phyloP scores from a whole-genome alignment of 2,113 vertebrate species.

The Sinocyclocheilus grahami region DNA sequence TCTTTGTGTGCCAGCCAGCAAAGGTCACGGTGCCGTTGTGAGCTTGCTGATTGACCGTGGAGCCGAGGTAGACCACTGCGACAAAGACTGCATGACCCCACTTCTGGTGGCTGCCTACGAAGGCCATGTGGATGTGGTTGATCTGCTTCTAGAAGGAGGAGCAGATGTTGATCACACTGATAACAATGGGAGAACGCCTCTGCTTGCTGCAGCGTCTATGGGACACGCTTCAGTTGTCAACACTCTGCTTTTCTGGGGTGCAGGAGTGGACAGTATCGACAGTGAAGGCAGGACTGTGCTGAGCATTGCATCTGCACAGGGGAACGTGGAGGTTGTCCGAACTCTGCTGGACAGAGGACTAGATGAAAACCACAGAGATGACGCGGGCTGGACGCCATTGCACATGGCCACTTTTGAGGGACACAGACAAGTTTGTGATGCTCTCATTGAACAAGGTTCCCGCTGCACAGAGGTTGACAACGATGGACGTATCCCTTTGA shows the following conservation, averaged over 20 bases:
- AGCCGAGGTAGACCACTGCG: slow-evolving; percentile 95
- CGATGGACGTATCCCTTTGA: slow-evolving; percentile 91
- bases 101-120: slow-evolving; percentile 96
- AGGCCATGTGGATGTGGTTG: slow-evolving; percentile 95
- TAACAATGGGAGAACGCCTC: slow-evolving; percentile 92
- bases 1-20: slow-evolving; percentile 94
- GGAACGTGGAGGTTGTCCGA: slow-evolving; percentile 95
- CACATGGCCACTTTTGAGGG: slow-evolving; percentile 99
- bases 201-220: slow-evolving; percentile 98
- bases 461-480: slow-evolving; percentile 94
- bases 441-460: slow-evolving; percentile 97
- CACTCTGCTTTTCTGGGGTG: slow-evolving; percentile 95
- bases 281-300: slow-evolving; percentile 95
- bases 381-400: slow-evolving; percentile 95
- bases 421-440: slow-evolving; percentile 92
- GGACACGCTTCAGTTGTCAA: slow-evolving; percentile 96
- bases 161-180: slow-evolving; percentile 97
- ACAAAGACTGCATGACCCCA: slow-evolving; percentile 97
- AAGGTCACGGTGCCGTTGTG: slow-evolving; percentile 93
- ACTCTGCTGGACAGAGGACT: slow-evolving; percentile 97
- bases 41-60: slow-evolving; percentile 93
- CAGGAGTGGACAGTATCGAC: slow-evolving; percentile 95
- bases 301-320: slow-evolving; percentile 96
- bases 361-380: slow-evolving; percentile 96
- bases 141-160: slow-evolving; percentile 93